Conservation (phyloP, 64 coral and sea anemone genomes). For the Montipora foliosa region DNA sequence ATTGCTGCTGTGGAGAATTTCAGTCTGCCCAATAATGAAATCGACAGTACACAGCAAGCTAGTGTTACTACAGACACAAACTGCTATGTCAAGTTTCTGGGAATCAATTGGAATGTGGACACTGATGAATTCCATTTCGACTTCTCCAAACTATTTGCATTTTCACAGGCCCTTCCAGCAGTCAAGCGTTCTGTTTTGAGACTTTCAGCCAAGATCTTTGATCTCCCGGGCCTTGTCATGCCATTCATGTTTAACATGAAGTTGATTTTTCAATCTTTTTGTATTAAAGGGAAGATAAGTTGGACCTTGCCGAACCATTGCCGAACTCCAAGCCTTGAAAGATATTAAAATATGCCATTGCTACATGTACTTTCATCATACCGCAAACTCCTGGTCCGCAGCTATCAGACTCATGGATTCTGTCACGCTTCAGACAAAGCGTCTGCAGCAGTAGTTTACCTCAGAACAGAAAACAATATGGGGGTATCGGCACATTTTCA, state of each 20-base stretch:
- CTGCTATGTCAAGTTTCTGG: slow-evolving; percentile 15
- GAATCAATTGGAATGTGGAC: background rate
- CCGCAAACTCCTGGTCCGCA: no score
- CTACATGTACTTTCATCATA: no score
- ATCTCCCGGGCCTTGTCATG: background rate
- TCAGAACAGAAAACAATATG: background rate
- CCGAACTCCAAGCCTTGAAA: no score
- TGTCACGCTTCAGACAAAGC: background rate
- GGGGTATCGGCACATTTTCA: no score
- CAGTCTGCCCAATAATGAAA: no score
- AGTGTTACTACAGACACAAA: background rate
- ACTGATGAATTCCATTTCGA: background rate
- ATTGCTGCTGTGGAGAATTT: no score
- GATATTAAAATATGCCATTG: no score
- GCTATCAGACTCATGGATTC: slow-evolving; percentile 16
- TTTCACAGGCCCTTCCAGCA: no score
- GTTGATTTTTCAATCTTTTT: background rate
- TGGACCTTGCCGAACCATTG: background rate
- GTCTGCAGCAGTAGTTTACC: background rate
- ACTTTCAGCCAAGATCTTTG: no score
- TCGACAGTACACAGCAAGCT: no score
- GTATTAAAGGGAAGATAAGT: background rate
- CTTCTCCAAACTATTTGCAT: no score
- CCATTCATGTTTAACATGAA: slow-evolving; percentile 14
- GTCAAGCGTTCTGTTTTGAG: no score